Conservation (phyloP, 2,888 invertebrate genomes). For the Dugesia japonica region DNA sequence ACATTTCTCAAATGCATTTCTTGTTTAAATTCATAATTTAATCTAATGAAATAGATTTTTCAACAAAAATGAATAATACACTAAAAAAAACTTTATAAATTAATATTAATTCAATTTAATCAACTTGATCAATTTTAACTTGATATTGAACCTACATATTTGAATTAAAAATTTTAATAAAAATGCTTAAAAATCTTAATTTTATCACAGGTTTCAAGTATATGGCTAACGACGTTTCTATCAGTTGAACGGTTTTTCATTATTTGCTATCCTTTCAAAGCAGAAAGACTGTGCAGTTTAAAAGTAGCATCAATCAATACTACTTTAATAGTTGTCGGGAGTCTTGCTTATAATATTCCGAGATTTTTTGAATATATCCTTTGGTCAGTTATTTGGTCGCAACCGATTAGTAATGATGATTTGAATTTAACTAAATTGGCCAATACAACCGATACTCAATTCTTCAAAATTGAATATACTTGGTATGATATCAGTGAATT, state of each 20-base stretch:
- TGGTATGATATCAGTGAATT: constrained; percentile 23
- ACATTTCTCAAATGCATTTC: too few relatives aligned
- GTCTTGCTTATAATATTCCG: not conserved
- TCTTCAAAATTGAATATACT: not conserved
- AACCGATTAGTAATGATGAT: not conserved
- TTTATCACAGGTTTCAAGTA: not conserved
- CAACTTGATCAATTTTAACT: too few relatives aligned
- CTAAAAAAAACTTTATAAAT: too few relatives aligned
- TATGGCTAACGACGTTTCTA: not conserved
- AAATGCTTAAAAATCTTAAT: not conserved
- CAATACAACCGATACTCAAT: not conserved
- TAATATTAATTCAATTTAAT: too few relatives aligned
- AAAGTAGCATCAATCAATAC: not conserved
- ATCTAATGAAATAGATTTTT: too few relatives aligned
- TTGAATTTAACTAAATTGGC: not conserved
- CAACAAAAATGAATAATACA: too few relatives aligned
- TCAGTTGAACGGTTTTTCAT: not conserved
- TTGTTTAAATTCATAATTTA: too few relatives aligned
- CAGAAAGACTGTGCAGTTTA: not conserved
- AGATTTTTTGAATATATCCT: constrained; percentile 3
- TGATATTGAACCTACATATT: too few relatives aligned
- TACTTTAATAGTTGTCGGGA: not conserved
- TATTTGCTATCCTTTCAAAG: not conserved
- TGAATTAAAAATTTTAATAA: too few relatives aligned
- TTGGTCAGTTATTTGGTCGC: not conserved